Evolutionary conservation across 2,113 vertebrate species (phyloP).

Genomic region (Cyanoderma ruficeps): DNA sequence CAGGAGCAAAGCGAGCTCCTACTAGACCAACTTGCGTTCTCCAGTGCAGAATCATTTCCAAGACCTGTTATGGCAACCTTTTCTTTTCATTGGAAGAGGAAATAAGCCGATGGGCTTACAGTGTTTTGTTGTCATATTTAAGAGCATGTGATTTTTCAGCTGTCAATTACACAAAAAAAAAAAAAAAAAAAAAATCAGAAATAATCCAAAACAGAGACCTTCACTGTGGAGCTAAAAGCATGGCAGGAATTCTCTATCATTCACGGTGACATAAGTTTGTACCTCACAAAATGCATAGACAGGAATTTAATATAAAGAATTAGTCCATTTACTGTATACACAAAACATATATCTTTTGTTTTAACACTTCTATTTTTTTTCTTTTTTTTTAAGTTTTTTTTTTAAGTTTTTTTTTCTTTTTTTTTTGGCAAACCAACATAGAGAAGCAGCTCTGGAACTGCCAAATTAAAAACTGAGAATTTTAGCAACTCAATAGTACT

Average conservation of each 20-base stretch:
- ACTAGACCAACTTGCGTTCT: constrained; percentile 58
- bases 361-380: constrained; percentile 53
- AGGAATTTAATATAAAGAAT: constrained; percentile 87
- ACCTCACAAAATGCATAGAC: constrained; percentile 88
- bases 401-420: not conserved
- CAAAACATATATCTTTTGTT: constrained; percentile 78
- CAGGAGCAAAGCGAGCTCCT: constrained; percentile 63
- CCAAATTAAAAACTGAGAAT: constrained; percentile 75
- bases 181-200: constrained; percentile 47
- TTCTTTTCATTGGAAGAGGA: constrained; percentile 73
- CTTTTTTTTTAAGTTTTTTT: not conserved
- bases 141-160: constrained; percentile 73
- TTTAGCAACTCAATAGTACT: constrained; percentile 76
- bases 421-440: constrained; percentile 81
- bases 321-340: constrained; percentile 83
- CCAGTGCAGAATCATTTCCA: constrained; percentile 68
- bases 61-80: constrained; percentile 69
- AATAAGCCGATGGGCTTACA: constrained; percentile 71
- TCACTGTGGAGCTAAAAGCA: constrained; percentile 81
- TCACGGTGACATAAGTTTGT: constrained; percentile 83
- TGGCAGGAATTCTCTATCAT: constrained; percentile 81
- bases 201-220: constrained; percentile 78
- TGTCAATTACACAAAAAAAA: constrained; percentile 69
- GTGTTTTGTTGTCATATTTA: constrained; percentile 73
- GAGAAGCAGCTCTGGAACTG: constrained; percentile 79